A percentile compares a stretch with the other conserved stretches of the same genome.
Conservation (phyloP, 2,888 invertebrate genomes). For the Acrobeloides nanus region DNA sequence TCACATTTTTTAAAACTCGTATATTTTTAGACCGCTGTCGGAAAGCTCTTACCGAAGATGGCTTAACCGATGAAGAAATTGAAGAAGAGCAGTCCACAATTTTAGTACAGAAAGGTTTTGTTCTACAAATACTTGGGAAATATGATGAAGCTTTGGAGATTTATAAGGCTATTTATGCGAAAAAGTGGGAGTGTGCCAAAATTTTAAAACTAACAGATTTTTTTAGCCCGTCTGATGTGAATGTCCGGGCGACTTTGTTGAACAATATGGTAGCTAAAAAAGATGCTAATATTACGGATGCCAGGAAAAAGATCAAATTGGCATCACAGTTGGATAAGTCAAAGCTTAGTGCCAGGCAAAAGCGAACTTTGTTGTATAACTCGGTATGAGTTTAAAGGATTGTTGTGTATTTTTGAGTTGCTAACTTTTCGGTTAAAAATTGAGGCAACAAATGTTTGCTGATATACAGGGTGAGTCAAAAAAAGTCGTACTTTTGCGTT, state of each 20-base stretch:
- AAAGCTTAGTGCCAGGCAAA: slow-evolving; percentile 65
- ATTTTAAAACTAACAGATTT: slow-evolving; percentile 2
- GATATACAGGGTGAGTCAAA: too few species aligned
- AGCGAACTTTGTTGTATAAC: slow-evolving; percentile 62
- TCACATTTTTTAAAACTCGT: neutral
- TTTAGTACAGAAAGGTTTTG: slow-evolving; percentile 71
- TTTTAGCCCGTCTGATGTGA: slow-evolving; percentile 71
- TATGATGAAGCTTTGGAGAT: slow-evolving; percentile 32
- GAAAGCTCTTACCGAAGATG: slow-evolving; percentile 78
- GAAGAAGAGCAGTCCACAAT: slow-evolving; percentile 84
- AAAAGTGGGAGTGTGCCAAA: slow-evolving; percentile 60
- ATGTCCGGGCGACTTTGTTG: slow-evolving; percentile 80
- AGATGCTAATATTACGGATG: slow-evolving; percentile 91
- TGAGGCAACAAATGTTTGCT: too few species aligned
- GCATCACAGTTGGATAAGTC: slow-evolving; percentile 61
- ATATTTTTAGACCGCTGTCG: slow-evolving; percentile 65
- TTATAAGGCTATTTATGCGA: slow-evolving; percentile 62
- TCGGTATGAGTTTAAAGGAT: slow-evolving; percentile 2
- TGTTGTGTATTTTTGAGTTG: too few species aligned
- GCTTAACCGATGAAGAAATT: slow-evolving; percentile 75
- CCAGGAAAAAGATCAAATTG: slow-evolving; percentile 87
- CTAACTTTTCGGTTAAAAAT: too few species aligned
- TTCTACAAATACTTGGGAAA: slow-evolving; percentile 35
- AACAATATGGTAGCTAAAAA: slow-evolving; percentile 84
- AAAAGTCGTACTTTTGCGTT: too few species aligned